Percentiles rank a stretch among this genome's conserved stretches.
Evolutionary conservation across 92 coral and sea anemone species (phyloP).

Genomic region (Porites cylindrica): DNA sequence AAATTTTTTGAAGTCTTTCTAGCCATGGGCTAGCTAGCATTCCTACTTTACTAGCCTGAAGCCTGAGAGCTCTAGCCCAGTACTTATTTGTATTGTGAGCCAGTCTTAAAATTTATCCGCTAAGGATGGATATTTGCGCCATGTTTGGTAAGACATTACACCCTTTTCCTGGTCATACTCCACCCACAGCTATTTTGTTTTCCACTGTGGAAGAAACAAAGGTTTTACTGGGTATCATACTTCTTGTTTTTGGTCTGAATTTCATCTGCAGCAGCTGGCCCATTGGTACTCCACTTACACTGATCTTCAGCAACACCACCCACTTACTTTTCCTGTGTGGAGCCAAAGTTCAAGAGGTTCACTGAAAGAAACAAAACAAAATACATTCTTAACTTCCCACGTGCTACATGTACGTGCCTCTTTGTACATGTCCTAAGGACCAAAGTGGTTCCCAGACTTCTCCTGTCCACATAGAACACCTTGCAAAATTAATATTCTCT

Average conservation of each 20-base stretch:
- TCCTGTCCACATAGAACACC: neutral
- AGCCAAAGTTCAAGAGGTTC: slow-evolving; percentile 55
- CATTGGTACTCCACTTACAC: too few relatives aligned
- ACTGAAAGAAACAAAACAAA: slow-evolving; percentile 23
- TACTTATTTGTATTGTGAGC: too few relatives aligned
- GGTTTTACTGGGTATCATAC: slow-evolving; percentile 34
- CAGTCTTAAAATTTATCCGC: too few relatives aligned
- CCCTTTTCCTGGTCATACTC: slow-evolving; percentile 1
- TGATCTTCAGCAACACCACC: too few relatives aligned
- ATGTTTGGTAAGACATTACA: too few relatives aligned
- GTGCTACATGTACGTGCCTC: neutral
- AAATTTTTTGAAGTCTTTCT: too few relatives aligned
- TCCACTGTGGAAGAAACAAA: slow-evolving; percentile 25
- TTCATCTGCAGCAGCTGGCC: too few relatives aligned
- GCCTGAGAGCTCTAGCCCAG: too few relatives aligned
- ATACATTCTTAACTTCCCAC: slow-evolving; percentile 27
- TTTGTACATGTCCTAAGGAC: slow-evolving; percentile 3
- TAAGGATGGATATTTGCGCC: too few relatives aligned
- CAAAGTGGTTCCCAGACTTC: slow-evolving; percentile 35
- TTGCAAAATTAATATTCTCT: too few relatives aligned
- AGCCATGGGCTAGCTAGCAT: too few relatives aligned
- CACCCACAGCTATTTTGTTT: slow-evolving; percentile 14
- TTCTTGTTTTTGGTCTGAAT: slow-evolving; percentile 45
- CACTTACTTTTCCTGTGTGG: neutral
- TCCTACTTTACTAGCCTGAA: too few relatives aligned